These are phyloP conservation scores for Haplochromis burtoni DNA, from an alignment of 2,113 vertebrate genomes.

Conservation along the genomic window DNA sequence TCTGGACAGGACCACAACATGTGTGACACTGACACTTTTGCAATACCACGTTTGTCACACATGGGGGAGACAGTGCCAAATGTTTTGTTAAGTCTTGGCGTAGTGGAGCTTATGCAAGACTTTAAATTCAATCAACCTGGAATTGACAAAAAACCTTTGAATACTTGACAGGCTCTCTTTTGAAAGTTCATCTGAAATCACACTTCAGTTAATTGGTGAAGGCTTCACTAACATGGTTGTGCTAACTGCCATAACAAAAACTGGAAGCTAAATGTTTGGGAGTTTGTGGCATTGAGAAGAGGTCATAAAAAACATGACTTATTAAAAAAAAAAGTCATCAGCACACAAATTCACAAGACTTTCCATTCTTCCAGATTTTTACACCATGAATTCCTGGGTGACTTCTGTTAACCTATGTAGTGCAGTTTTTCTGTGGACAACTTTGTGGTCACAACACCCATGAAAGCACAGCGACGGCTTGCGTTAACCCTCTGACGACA, in stretches of 20 bases:
- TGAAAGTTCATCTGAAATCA: not conserved
- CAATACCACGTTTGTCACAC: not conserved
- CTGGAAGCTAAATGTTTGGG: not conserved
- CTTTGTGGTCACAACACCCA: not conserved
- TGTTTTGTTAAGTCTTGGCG: not conserved
- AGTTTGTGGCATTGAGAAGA: not conserved
- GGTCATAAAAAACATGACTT: not conserved
- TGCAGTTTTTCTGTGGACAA: not conserved
- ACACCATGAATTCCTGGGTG: not conserved
- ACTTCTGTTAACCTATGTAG: not conserved
- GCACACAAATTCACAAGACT: not conserved
- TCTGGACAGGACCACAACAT: not conserved
- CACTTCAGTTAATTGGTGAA: not conserved
- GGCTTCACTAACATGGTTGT: not conserved
- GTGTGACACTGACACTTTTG: not conserved
- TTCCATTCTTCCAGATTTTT: not conserved
- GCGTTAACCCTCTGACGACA: not conserved
- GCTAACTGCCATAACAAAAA: accelerated
- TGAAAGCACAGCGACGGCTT: not conserved
- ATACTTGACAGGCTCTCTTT: not conserved
- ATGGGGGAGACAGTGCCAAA: not conserved
- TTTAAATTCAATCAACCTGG: not conserved
- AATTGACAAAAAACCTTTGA: not conserved
- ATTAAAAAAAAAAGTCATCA: not conserved
- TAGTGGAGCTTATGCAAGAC: not conserved